Percentiles rank a stretch among this genome's conserved stretches.
phyloP scores from a whole-genome alignment of 2,797 vertebrate genomes.

The Gymnopithys bicolor region DNA sequence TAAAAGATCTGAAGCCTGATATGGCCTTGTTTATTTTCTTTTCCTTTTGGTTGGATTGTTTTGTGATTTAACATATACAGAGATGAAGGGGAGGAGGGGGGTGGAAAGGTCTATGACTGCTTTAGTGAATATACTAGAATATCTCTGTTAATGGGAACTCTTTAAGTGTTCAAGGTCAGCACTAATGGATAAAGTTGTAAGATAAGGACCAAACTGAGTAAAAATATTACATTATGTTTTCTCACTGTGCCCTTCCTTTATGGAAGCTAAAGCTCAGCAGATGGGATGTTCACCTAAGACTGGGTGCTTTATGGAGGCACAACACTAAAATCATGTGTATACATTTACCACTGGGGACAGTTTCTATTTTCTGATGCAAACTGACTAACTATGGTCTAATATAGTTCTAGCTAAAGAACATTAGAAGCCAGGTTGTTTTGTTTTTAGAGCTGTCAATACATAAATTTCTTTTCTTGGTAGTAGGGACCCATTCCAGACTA shows the following conservation, averaged over 20 bases:
- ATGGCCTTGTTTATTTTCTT: rapidly evolving
- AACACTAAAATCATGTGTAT: neutral
- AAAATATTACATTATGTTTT: neutral
- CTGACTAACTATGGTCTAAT: neutral
- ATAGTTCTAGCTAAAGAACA: neutral
- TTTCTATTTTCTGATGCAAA: neutral
- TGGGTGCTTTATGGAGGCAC: neutral
- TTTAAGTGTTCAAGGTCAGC: neutral
- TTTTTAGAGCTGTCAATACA: neutral
- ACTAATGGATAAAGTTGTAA: neutral
- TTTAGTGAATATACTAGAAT: neutral
- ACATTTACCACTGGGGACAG: neutral
- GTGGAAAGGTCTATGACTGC: neutral
- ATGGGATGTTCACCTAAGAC: neutral
- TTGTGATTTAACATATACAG: neutral
- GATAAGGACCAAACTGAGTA: neutral
- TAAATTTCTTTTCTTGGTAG: neutral
- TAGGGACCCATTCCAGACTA: neutral
- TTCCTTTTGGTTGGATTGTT: neutral
- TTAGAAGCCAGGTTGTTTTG: neutral
- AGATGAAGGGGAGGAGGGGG: neutral
- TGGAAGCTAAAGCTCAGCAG: neutral
- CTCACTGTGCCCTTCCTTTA: neutral
- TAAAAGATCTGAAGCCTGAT: neutral
- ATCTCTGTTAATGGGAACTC: neutral